These are phyloP conservation scores for Andrena bucephala DNA, from an alignment of 2,888 invertebrate species.

Conservation along the genomic window DNA sequence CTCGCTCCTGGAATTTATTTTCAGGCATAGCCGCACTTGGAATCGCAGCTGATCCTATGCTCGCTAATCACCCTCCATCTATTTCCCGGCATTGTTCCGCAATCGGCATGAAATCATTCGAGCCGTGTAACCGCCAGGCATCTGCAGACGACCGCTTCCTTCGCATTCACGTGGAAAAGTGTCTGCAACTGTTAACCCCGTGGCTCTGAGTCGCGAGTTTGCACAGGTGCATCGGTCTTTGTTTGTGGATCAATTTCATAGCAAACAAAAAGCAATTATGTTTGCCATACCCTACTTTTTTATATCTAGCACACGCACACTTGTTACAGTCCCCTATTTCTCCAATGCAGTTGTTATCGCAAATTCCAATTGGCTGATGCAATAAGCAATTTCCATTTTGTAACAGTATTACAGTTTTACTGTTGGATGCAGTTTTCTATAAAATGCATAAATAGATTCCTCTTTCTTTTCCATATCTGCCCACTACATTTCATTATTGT, in stretches of 20 bases:
- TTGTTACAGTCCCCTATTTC: too few relatives aligned
- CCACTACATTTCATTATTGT: too few relatives aligned
- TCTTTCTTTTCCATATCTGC: too few relatives aligned
- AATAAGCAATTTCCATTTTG: background rate
- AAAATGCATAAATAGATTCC: too few relatives aligned
- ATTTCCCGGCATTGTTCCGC: too few relatives aligned
- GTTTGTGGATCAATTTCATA: too few relatives aligned
- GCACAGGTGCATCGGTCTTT: too few relatives aligned
- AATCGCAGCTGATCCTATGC: slow-evolving; percentile 1
- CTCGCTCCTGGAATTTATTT: slow-evolving; percentile 47
- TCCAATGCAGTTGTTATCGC: too few relatives aligned
- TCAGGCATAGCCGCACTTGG: slow-evolving; percentile 16
- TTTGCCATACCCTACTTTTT: too few relatives aligned
- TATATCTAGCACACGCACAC: too few relatives aligned
- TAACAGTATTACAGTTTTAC: background rate
- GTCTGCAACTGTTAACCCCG: background rate
- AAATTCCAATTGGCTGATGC: background rate
- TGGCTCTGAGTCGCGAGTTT: too few relatives aligned
- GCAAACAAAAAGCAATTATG: too few relatives aligned
- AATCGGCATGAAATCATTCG: background rate
- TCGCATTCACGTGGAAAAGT: background rate
- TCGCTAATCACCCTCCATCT: background rate
- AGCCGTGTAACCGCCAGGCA: background rate
- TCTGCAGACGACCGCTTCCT: background rate
- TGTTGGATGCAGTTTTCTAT: background rate